Percentiles rank a stretch among this genome's conserved stretches.
These are phyloP conservation scores for Parasteatoda tepidariorum DNA, from an alignment of 1,140 invertebrate species.

Conservation along the genomic window DNA sequence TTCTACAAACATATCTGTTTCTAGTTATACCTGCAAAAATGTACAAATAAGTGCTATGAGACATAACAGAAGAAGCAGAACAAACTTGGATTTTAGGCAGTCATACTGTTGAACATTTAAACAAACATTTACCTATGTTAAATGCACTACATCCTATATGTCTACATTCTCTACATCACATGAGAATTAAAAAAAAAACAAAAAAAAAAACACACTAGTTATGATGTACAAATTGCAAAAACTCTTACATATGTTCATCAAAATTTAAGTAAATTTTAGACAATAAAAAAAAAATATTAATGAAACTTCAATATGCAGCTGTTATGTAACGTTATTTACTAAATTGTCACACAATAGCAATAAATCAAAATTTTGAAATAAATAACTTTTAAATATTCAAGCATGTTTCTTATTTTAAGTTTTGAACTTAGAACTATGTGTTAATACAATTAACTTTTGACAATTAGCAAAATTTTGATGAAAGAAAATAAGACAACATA, in stretches of 20 bases:
- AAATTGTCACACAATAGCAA: too few species aligned
- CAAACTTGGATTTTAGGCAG: background rate
- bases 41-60: background rate
- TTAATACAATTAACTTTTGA: too few species aligned
- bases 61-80: background rate
- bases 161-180: background rate
- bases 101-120: background rate
- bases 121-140: background rate
- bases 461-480: too few species aligned
- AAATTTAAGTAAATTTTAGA: background rate
- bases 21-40: background rate
- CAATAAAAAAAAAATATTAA: background rate
- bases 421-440: too few species aligned
- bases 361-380: too few species aligned
- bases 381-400: too few species aligned
- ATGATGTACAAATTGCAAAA: background rate
- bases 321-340: too few species aligned
- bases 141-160: background rate
- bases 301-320: background rate
- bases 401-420: too few species aligned
- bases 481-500: too few species aligned
- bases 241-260: background rate
- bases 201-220: background rate
- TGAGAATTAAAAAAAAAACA: background rate
- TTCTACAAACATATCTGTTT: background rate